phyloP scores from a whole-genome alignment of 2,888 invertebrate genomes.

The Molanna angustata region DNA sequence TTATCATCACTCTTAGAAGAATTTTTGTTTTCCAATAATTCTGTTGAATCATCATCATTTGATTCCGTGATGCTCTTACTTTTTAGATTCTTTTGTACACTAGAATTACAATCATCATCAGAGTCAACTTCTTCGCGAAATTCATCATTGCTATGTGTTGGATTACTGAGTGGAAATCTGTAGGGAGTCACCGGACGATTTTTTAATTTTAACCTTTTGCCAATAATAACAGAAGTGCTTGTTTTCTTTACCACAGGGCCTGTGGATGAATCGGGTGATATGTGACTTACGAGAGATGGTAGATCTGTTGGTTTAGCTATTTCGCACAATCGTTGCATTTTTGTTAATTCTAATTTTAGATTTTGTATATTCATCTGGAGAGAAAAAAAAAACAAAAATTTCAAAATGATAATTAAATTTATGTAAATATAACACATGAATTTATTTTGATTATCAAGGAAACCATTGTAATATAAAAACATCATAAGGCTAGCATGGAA shows the following conservation, averaged over 20 bases:
- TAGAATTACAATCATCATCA: conserved; percentile 45
- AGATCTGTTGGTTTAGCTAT: conserved; percentile 68
- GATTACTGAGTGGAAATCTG: conserved; percentile 2
- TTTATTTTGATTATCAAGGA: too few species aligned
- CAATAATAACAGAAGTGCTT: conserved; percentile 26
- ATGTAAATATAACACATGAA: too few species aligned
- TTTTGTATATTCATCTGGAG: conserved; percentile 62
- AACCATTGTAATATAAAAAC: too few species aligned
- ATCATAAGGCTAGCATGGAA: too few species aligned
- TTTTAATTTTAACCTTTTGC: conserved; percentile 37
- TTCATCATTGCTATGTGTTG: conserved; percentile 40
- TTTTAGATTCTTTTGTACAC: too few species aligned
- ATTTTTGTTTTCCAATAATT: too few species aligned
- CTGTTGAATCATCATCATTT: too few species aligned
- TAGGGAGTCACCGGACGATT: conserved; percentile 16
- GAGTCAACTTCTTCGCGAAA: conserved; percentile 56
- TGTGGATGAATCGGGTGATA: conserved; percentile 30
- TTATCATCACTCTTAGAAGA: too few species aligned
- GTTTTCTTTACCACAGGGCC: conserved; percentile 21
- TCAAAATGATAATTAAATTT: too few species aligned
- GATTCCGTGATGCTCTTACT: too few species aligned
- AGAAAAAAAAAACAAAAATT: conserved; percentile 20
- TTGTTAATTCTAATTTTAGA: conserved; percentile 65
- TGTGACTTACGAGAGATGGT: conserved; percentile 48
- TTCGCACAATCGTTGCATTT: conserved; percentile 68